These are phyloP conservation scores for Lepidotrigona ventralis DNA, from an alignment of 1,140 invertebrate genomes.

Conservation along the genomic window DNA sequence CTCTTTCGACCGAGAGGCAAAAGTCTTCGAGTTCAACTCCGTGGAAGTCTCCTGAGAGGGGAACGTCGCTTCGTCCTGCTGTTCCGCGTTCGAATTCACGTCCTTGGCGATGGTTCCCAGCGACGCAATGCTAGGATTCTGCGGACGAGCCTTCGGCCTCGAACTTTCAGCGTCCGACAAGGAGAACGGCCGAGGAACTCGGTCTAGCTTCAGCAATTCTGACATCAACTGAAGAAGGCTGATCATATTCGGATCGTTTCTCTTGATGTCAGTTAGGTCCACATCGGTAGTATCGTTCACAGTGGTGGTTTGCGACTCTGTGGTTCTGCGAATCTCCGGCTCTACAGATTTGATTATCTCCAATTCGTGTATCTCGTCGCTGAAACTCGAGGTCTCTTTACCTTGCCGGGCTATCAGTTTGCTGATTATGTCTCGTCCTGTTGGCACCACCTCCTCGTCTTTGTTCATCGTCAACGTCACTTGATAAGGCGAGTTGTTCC, in stretches of 20 bases:
- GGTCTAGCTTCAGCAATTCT: conserved; percentile 65
- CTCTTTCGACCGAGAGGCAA: conserved; percentile 35
- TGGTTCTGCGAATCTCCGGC: neutral
- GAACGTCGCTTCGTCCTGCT: neutral
- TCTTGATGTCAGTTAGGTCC: neutral
- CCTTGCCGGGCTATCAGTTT: conserved; percentile 60
- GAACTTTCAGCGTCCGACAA: neutral
- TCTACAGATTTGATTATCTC: conserved; percentile 63
- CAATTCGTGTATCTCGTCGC: conserved; percentile 30
- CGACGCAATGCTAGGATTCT: neutral
- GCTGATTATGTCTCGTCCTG: conserved; percentile 52
- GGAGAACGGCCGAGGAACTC: conserved; percentile 68
- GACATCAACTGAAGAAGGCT: conserved; percentile 65
- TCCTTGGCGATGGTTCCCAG: neutral
- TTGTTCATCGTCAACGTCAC: conserved; percentile 60
- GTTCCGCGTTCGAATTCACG: neutral
- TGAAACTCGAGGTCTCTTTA: neutral
- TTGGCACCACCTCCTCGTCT: conserved; percentile 44
- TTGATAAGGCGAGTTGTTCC: conserved; percentile 64
- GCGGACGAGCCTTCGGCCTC: neutral
- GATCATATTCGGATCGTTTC: conserved; percentile 6
- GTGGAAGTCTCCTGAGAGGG: neutral
- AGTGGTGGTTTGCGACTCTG: neutral
- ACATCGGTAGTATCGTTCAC: neutral
- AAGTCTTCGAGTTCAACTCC: neutral